Conservation (phyloP, 1,140 invertebrate species). For the Adoxophyes honmai region DNA sequence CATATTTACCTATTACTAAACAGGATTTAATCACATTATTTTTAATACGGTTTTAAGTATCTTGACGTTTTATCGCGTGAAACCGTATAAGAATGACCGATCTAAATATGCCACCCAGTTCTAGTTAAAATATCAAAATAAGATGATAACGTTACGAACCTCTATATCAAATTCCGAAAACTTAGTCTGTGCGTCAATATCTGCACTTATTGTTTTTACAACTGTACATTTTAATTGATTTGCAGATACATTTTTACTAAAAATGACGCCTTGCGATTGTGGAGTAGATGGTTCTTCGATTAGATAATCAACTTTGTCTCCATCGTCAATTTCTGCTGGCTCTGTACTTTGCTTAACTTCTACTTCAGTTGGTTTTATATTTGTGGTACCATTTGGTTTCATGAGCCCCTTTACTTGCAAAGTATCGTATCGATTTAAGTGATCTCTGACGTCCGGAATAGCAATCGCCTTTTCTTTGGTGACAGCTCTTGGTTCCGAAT, state of each 20-base stretch:
- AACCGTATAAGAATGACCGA: too few relatives aligned
- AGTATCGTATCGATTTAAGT: constrained; percentile 21
- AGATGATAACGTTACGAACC: constrained; percentile 27
- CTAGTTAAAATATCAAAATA: not conserved
- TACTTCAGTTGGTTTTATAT: not conserved
- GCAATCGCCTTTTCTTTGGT: constrained; percentile 30
- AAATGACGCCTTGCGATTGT: constrained; percentile 9
- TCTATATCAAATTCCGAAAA: constrained; percentile 54
- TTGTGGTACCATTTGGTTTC: constrained; percentile 7
- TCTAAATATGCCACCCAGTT: too few relatives aligned
- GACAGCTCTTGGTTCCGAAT: constrained; percentile 20
- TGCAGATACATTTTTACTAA: constrained; percentile 31
- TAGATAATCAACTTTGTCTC: constrained; percentile 44
- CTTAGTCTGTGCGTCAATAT: constrained; percentile 49
- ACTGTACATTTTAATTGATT: constrained; percentile 33
- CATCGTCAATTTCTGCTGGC: constrained; percentile 21
- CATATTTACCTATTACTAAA: too few relatives aligned
- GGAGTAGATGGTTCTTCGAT: constrained; percentile 22
- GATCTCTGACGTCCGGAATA: constrained; percentile 18
- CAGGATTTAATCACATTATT: too few relatives aligned
- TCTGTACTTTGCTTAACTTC: constrained; percentile 11
- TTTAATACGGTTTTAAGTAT: too few relatives aligned
- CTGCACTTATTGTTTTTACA: constrained; percentile 31
- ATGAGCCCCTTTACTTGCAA: constrained; percentile 32
- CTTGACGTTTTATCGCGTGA: too few relatives aligned